phyloP scores from a whole-genome alignment of 2,113 vertebrate species.

The Salvelinus namaycush region DNA sequence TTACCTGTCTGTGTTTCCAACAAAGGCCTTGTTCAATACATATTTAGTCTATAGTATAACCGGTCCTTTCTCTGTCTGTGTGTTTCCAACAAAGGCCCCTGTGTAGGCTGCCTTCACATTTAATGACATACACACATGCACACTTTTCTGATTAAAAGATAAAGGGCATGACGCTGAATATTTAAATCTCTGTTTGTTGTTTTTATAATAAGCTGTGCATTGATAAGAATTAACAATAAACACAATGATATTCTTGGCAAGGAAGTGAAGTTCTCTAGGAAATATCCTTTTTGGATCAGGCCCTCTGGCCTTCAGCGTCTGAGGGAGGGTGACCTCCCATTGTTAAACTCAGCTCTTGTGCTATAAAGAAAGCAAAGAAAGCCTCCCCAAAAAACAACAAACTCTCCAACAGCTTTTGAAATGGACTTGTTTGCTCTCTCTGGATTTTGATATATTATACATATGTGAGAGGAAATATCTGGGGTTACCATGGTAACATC shows the following conservation, averaged over 20 bases:
- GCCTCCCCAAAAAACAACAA: background rate
- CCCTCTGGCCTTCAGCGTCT: conserved; percentile 21
- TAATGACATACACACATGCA: background rate
- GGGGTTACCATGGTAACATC: background rate
- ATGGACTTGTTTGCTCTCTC: conserved; percentile 11
- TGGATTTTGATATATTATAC: background rate
- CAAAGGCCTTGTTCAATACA: no score
- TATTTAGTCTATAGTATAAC: no score
- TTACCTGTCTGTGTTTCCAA: no score
- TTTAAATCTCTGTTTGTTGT: background rate
- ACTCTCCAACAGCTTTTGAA: background rate
- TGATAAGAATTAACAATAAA: conserved; percentile 16
- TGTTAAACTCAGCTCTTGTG: conserved; percentile 1
- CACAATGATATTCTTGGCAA: conserved; percentile 11
- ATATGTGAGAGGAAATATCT: background rate
- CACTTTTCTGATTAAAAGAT: background rate
- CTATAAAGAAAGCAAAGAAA: background rate
- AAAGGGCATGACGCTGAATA: background rate
- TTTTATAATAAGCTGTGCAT: background rate
- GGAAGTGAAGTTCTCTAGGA: conserved; percentile 22
- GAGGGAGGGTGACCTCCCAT: conserved; percentile 16
- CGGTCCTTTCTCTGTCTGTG: no score
- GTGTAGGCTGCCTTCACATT: no score
- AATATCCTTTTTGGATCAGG: conserved; percentile 14
- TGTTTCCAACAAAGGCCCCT: no score